A percentile compares a stretch with the other conserved stretches of the same genome.
Evolutionary conservation across 2,113 vertebrate genomes (phyloP).

Genomic region (Okapia johnstoni): DNA sequence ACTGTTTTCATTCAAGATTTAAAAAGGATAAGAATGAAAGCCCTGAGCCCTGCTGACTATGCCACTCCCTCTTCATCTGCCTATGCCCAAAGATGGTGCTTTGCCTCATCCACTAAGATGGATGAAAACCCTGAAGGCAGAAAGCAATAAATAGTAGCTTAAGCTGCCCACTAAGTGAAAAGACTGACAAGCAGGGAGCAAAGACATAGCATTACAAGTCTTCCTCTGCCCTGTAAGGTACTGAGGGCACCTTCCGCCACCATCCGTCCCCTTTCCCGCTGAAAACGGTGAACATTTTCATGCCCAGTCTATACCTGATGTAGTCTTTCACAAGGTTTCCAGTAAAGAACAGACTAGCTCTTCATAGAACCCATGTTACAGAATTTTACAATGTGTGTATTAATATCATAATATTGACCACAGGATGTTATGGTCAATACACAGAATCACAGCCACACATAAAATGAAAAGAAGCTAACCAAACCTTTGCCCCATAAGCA

Average conservation of each 20-base stretch:
- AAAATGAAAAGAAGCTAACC: neutral
- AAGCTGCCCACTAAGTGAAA: neutral
- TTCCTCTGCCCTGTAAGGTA: too few relatives aligned
- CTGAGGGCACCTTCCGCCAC: neutral
- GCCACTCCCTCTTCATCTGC: neutral
- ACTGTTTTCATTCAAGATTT: neutral
- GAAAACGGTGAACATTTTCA: neutral
- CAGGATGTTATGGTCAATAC: neutral
- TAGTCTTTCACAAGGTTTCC: neutral
- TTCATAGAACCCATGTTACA: neutral
- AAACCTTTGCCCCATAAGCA: neutral
- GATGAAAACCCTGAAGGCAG: neutral
- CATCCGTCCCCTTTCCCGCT: neutral
- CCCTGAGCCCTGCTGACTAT: neutral
- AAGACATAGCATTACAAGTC: neutral
- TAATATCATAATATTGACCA: neutral
- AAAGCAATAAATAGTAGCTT: neutral
- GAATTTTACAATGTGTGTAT: neutral
- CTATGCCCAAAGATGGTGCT: neutral
- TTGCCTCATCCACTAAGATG: neutral
- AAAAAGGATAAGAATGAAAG: neutral
- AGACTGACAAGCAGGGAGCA: neutral
- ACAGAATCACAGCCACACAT: neutral
- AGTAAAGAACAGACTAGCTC: neutral
- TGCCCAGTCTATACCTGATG: neutral